phyloP scores from a whole-genome alignment of 2,797 vertebrate species.

The Cynodonichthys magdalenae region DNA sequence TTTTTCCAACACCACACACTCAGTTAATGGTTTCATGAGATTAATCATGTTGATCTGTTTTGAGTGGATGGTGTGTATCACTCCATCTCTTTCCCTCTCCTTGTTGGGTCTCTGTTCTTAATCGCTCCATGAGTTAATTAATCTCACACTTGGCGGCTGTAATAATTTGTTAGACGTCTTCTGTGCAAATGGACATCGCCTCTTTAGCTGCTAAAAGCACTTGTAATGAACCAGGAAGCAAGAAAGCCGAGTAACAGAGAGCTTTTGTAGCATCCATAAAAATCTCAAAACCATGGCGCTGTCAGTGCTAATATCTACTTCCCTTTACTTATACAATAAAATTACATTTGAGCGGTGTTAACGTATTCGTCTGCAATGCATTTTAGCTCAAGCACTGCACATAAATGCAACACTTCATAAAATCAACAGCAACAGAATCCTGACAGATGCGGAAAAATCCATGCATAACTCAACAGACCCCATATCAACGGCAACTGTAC shows the following conservation, averaged over 20 bases:
- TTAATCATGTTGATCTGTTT: constrained; percentile 57
- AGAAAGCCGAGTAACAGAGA: not conserved
- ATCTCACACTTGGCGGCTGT: constrained; percentile 78
- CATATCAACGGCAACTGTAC: not conserved
- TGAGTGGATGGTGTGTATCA: constrained; percentile 29
- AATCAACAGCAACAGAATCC: not conserved
- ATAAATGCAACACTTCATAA: not conserved
- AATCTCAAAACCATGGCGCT: constrained; percentile 23
- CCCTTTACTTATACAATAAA: constrained; percentile 27
- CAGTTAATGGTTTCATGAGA: constrained; percentile 53
- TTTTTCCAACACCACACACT: constrained; percentile 26
- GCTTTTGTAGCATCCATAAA: constrained; percentile 34
- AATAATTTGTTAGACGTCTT: constrained; percentile 77
- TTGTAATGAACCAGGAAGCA: constrained; percentile 48
- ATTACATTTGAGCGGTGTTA: constrained; percentile 25
- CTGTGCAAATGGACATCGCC: constrained; percentile 67
- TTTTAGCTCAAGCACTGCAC: not conserved
- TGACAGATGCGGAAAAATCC: not conserved
- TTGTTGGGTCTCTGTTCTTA: constrained; percentile 61
- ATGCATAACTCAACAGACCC: not conserved
- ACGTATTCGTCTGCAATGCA: constrained; percentile 6
- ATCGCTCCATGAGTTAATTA: constrained; percentile 80
- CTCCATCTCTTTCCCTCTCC: constrained; percentile 5
- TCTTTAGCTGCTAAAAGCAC: constrained; percentile 65
- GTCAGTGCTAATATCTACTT: constrained; percentile 31